Evolutionary conservation across 2,113 vertebrate species (phyloP).

Genomic region (Synodontis membranacea): DNA sequence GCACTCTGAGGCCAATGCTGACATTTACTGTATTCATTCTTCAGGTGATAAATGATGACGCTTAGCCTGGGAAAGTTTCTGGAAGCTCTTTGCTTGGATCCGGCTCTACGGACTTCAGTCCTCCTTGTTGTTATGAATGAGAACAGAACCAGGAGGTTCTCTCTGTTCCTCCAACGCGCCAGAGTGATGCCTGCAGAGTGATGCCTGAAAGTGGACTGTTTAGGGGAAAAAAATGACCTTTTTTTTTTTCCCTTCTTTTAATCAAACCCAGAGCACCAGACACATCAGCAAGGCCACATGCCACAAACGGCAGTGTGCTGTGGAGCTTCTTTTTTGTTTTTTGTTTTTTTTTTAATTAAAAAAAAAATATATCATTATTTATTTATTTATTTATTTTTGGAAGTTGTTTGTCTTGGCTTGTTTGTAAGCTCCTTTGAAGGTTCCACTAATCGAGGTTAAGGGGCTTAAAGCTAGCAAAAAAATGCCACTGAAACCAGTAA

Average conservation of each 20-base stretch:
- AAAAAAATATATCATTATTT: too few relatives aligned
- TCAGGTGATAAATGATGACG: background rate
- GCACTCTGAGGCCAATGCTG: background rate
- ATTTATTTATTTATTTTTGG: too few relatives aligned
- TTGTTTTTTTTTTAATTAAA: conserved; percentile 68
- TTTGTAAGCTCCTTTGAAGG: background rate
- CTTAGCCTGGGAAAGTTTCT: conserved; percentile 22
- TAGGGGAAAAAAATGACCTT: conserved; percentile 37
- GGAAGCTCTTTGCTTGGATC: background rate
- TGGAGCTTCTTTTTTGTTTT: background rate
- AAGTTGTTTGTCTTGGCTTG: background rate
- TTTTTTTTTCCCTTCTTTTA: conserved; percentile 62
- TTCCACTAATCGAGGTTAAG: background rate
- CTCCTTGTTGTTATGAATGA: background rate
- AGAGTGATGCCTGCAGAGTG: conserved; percentile 9
- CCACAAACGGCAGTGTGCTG: background rate
- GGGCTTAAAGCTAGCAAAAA: background rate
- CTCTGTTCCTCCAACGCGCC: background rate
- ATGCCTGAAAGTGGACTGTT: background rate
- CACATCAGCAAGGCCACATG: conserved; percentile 13
- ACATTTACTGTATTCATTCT: background rate
- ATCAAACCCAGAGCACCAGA: conserved; percentile 20
- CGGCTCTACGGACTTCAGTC: background rate
- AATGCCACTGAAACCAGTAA: background rate
- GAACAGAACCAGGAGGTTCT: background rate